Conservation (phyloP, 2,888 invertebrate species). For the Dicyrtoma fusca region DNA sequence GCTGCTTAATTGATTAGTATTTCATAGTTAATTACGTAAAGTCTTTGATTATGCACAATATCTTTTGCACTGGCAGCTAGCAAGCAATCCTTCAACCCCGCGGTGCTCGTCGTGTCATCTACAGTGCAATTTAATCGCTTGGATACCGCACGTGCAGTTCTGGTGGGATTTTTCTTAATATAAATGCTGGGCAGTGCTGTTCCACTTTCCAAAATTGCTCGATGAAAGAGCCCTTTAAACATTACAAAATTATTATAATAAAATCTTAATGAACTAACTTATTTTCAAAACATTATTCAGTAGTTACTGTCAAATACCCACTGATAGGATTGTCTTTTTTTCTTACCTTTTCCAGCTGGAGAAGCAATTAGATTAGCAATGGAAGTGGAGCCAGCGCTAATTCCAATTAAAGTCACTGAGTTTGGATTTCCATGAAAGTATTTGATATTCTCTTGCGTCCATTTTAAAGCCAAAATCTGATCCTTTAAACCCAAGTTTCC, state of each 20-base stretch:
- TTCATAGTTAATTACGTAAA: too few relatives aligned
- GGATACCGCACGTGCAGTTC: background rate
- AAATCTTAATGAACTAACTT: background rate
- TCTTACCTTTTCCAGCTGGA: background rate
- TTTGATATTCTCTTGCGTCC: background rate
- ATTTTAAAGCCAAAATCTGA: background rate
- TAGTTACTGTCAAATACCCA: too few relatives aligned
- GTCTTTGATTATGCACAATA: too few relatives aligned
- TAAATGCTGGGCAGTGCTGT: background rate
- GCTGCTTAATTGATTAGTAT: too few relatives aligned
- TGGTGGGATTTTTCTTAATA: background rate
- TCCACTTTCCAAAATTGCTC: background rate
- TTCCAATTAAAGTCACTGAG: background rate
- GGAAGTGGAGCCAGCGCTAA: background rate
- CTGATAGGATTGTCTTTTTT: too few relatives aligned
- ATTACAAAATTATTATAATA: too few relatives aligned
- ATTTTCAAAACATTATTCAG: background rate
- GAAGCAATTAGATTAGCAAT: background rate
- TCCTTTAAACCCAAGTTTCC: conserved; percentile 7
- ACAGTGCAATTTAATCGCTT: background rate
- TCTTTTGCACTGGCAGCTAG: too few relatives aligned
- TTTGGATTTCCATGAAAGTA: background rate
- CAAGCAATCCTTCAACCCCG: too few relatives aligned
- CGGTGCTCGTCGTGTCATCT: background rate
- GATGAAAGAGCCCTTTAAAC: background rate